Base-by-base conservation (phyloP, 1,140 invertebrate genomes). In the Polypedilum vanderplanki region DNA sequence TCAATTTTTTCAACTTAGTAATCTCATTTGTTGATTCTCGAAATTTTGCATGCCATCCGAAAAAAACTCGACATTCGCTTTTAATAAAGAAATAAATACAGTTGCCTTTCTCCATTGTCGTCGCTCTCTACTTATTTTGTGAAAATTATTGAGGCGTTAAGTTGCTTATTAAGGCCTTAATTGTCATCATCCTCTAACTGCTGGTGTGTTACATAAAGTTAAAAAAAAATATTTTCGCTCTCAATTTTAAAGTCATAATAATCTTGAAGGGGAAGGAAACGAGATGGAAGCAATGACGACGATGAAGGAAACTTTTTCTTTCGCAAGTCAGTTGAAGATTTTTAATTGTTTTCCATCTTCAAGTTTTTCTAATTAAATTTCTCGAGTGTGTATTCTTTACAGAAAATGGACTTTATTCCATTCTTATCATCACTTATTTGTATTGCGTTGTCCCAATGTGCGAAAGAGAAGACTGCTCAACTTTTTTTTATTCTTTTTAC, bases 161-260 rank as follows among this genome's bases (percentile, higher is more conserved):
- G 46, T 57, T 57, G 46, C 46, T 57, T 57, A 57, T 57, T 57
- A 57, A 57, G 24, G 46, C 46, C 46, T 57, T 57, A 57, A 57
- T 57, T 57, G 46, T 57, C 46, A 57, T n/a, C 46, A 57, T 57
- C 46, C 24, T 57, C n/a, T 15, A 57, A 57, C 46, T 57, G 46
- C n/a, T n/a, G 9, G 46, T 57, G 15, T n/a, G 46, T 15, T 12
- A 57, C 15, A 33, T 33, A 33, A 33, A 33, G 24, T n/a, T n/a
- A 33, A 33, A 33, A 33, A 33, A 33, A 33, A 33, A 5, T 33
- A 33, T 33, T 33, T 33, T 33, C 5, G 24, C 24, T 33, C n/a
- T 57, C n/a, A 57, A 57, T 57, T 57, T 57, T 57, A 12, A 57
- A n/a, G 46, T 57, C 46, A n/a, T 57, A 4, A 57, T 57, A 12